Base-by-base conservation (phyloP, 2,113 vertebrate genomes). In the Pagrus major region DNA sequence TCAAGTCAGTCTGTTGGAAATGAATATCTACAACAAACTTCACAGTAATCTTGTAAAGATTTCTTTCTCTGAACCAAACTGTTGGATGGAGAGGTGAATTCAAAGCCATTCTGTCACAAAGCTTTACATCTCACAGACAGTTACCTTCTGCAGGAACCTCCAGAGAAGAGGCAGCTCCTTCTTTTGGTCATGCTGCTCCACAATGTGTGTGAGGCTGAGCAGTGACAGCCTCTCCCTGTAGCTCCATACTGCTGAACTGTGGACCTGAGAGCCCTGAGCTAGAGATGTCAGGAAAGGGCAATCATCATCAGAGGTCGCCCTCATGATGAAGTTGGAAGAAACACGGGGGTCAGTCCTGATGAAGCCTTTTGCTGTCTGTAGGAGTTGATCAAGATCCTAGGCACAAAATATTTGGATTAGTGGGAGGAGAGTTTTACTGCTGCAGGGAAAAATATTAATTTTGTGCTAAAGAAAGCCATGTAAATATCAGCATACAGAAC, bases 81-180 rank as follows among this genome's bases (percentile, higher is more conserved):
- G 15, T 39, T 68, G 11, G 14, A 60, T 6, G 11, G 20, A 44
- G 14, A 15, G 9, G 9, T 60, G 9, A 68, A 69, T 35, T 66
- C 6, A 52, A 61, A 47, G 23, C 20, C 9, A 35, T 63, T 61
- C 31, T 37, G 16, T 46, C 55, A 49, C 29, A 74, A 55, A 9
- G 21, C 11, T 44, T 67, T 27, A 63, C 9, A 52, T 35, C 23
- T 60, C 21, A 23, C 18, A 10, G 8, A 31, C 1, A 44, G 64
- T 86, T 74, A 97, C 96, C 94, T 94, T 96, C 87, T 96, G 96
- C 61, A 97, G 91, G 81, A 97, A 97, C 58, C 85, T 95, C 95
- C 95, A 96, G 44, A 97, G 93, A 11, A 97, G 51, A 0, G 96
- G 95, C 29, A 97, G 85, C 0, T 51, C 8, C 8, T 96, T 95